Conservation (phyloP, 2,113 vertebrate genomes). For the Bagarius yarrelli region DNA sequence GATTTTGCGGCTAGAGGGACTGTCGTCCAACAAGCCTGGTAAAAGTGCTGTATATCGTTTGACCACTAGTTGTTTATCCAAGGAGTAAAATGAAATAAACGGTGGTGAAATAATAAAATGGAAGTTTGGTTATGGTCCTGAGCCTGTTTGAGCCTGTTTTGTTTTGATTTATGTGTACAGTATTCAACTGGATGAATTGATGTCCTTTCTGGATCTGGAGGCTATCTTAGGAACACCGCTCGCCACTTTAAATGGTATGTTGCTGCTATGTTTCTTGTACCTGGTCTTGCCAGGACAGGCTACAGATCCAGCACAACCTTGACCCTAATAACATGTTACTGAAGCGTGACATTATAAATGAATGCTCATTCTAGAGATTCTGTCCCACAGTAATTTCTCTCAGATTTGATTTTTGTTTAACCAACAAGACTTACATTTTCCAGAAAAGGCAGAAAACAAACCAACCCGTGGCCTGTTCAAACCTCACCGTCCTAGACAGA, state of each 20-base stretch:
- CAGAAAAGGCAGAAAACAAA: background rate
- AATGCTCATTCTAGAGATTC: background rate
- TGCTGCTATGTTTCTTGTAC: background rate
- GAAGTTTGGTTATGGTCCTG: background rate
- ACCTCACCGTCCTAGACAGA: constrained; percentile 7
- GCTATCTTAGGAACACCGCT: background rate
- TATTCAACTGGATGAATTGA: background rate
- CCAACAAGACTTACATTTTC: background rate
- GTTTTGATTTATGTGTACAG: background rate
- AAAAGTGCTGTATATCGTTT: background rate
- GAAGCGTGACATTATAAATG: background rate
- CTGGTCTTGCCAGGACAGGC: background rate
- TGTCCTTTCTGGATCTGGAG: background rate
- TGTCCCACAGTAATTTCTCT: background rate
- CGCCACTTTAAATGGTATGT: background rate
- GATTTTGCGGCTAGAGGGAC: constrained; percentile 10
- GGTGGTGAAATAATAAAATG: background rate
- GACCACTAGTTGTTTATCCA: background rate
- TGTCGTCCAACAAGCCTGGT: background rate
- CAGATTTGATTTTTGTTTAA: background rate
- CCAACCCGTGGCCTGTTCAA: background rate
- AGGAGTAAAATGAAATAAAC: background rate
- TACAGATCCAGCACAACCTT: background rate
- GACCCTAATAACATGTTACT: background rate
- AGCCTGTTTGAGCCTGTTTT: background rate